phyloP scores from a whole-genome alignment of 2,888 invertebrate genomes.

The Eumerus sabulonum region DNA sequence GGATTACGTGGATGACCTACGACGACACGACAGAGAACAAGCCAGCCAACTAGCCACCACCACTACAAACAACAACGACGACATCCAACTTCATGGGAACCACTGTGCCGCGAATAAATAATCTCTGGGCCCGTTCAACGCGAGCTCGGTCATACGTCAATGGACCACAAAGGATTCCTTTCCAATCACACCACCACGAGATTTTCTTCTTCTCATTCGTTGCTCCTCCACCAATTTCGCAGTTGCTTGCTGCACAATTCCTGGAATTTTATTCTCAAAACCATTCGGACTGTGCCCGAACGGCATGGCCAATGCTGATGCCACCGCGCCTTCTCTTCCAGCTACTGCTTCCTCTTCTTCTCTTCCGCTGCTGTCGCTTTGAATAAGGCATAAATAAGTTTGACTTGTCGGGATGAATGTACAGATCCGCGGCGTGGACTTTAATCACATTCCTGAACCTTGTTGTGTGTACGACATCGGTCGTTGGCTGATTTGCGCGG shows the following conservation, averaged over 20 bases:
- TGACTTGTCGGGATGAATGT: slow-evolving; percentile 47
- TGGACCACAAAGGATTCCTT: slow-evolving; percentile 65
- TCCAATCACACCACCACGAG: slow-evolving; percentile 55
- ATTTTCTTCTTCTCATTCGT: slow-evolving; percentile 15
- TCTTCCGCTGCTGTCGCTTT: slow-evolving; percentile 41
- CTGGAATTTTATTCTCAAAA: slow-evolving; percentile 50
- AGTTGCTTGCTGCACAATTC: slow-evolving; percentile 42
- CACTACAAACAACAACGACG: too few relatives aligned
- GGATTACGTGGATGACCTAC: slow-evolving; percentile 34
- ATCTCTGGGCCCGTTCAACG: slow-evolving; percentile 33
- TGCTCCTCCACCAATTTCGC: background rate
- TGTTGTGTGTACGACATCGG: too few relatives aligned
- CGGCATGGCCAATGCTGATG: slow-evolving; percentile 48
- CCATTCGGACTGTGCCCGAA: slow-evolving; percentile 25
- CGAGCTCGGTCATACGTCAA: slow-evolving; percentile 66
- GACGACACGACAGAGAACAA: slow-evolving; percentile 1
- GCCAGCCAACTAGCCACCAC: slow-evolving; percentile 17
- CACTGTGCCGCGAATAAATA: slow-evolving; percentile 57
- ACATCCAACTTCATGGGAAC: slow-evolving; percentile 50
- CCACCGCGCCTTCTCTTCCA: background rate
- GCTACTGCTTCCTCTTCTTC: too few relatives aligned
- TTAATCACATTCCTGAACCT: too few relatives aligned
- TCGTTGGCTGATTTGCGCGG: too few relatives aligned
- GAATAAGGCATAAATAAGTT: slow-evolving; percentile 52
- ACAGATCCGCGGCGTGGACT: background rate